These are phyloP conservation scores for Sorex maritimensis DNA, from an alignment of 2,797 vertebrate genomes.

Conservation along the genomic window DNA sequence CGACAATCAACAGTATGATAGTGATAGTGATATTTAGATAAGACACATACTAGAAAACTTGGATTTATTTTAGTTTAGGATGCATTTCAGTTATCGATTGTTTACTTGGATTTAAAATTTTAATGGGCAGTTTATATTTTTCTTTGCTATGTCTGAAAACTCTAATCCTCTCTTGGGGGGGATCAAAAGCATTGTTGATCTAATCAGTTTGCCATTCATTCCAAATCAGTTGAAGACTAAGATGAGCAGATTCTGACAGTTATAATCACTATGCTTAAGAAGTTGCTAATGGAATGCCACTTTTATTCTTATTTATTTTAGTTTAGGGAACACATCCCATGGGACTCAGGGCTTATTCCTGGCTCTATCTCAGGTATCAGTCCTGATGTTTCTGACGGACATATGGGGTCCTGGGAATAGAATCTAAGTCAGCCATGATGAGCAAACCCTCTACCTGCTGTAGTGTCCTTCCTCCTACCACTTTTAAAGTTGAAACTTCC, in stretches of 20 bases:
- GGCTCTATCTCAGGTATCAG: no score
- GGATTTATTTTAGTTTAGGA: neutral
- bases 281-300: neutral
- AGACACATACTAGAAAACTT: neutral
- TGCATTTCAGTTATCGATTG: neutral
- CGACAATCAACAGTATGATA: no score
- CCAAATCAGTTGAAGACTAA: neutral
- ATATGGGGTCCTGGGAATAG: neutral
- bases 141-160: neutral
- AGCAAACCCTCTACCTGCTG: no score
- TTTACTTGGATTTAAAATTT: slow-evolving; percentile 37
- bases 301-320: neutral
- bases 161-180: neutral
- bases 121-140: neutral
- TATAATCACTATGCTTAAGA: neutral
- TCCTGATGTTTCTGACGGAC: no score
- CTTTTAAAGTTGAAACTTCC: neutral
- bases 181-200: neutral
- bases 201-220: neutral
- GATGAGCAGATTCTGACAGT: neutral
- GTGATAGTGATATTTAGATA: no score
- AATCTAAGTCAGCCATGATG: no score
- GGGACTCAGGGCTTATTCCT: no score
- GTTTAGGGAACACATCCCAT: no score
- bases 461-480: no score